Conservation (phyloP, 2,888 invertebrate genomes). For the Sminthurides aquaticus region DNA sequence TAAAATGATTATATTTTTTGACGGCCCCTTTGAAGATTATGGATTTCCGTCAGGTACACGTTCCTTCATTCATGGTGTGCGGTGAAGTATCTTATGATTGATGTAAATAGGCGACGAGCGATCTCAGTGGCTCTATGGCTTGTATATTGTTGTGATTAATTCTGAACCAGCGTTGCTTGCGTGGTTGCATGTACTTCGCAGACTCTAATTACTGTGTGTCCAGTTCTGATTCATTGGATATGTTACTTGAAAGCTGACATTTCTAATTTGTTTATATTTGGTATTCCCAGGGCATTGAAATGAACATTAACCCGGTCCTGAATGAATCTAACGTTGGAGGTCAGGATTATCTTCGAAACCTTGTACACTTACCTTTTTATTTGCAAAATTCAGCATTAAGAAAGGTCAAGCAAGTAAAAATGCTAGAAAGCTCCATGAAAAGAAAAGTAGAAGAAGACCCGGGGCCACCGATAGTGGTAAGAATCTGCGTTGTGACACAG, state of each 20-base stretch:
- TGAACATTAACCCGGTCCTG: conserved; percentile 76
- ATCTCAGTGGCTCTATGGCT: no score
- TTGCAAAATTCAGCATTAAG: conserved; percentile 92
- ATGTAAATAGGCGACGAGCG: no score
- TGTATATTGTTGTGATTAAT: no score
- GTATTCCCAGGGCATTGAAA: conserved; percentile 84
- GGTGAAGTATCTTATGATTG: no score
- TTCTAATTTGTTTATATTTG: no score
- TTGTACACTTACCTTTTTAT: conserved; percentile 96
- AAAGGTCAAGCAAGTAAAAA: conserved; percentile 59
- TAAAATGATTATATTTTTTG: no score
- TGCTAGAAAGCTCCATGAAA: conserved; percentile 40
- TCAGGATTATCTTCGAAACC: conserved; percentile 76
- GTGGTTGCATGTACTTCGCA: no score
- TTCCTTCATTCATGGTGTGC: no score
- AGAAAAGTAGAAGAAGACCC: conserved; percentile 44
- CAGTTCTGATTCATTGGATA: no score
- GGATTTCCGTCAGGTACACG: conserved; percentile 16
- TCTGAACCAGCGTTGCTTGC: no score
- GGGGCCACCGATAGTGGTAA: conserved; percentile 36
- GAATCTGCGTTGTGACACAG: background rate
- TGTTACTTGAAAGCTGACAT: no score
- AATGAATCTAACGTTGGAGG: conserved; percentile 85
- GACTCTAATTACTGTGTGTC: no score
- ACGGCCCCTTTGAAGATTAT: conserved; percentile 13